Percentiles rank a stretch among this genome's conserved stretches.
These are phyloP conservation scores for Desmophyllum pertusum DNA, from an alignment of 92 coral and sea anemone species.

Conservation along the genomic window DNA sequence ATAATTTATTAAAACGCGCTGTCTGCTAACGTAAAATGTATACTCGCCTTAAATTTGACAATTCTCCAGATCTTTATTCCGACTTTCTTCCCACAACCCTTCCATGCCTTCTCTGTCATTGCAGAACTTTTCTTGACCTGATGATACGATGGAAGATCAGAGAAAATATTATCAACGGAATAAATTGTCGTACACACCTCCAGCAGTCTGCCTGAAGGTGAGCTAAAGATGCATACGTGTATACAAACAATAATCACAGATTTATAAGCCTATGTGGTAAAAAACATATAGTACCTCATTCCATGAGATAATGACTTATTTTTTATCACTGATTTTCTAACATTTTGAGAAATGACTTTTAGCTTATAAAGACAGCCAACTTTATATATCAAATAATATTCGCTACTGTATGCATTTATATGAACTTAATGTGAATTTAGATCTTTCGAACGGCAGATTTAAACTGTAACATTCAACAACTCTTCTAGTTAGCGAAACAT, in stretches of 20 bases:
- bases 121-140: slow-evolving; percentile 86
- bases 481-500: neutral
- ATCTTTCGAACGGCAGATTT: neutral
- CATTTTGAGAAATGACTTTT: neutral
- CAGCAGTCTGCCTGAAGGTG: neutral
- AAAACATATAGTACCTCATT: neutral
- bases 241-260: too few relatives aligned
- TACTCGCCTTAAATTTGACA: slow-evolving; percentile 81
- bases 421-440: neutral
- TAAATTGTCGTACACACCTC: neutral
- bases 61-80: slow-evolving; percentile 93
- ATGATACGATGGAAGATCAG: neutral
- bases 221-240: too few relatives aligned
- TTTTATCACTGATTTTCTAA: neutral
- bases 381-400: neutral
- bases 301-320: neutral
- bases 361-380: neutral
- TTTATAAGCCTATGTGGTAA: too few relatives aligned
- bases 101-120: slow-evolving; percentile 86
- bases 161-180: neutral
- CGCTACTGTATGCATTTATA: neutral
- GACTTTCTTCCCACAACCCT: slow-evolving; percentile 74
- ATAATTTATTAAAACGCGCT: neutral
- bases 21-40: neutral
- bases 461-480: neutral